Evolutionary conservation across 2,888 invertebrate genomes (phyloP), one percentile per base, ranked within the genome.

Genomic region (Holacanthella duospinosa): DNA sequence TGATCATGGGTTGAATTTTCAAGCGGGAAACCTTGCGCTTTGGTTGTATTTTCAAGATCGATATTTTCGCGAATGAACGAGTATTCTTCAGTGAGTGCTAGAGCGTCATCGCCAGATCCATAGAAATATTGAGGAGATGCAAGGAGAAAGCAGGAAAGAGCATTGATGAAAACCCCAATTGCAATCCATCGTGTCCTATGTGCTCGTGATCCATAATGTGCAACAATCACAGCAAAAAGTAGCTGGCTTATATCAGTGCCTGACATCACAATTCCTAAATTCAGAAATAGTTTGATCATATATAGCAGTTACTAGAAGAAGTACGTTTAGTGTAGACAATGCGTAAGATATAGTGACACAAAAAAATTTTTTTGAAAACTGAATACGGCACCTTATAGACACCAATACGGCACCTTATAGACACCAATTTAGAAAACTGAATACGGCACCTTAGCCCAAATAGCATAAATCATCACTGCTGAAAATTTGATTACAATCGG

Each of bases 171-270:
- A 55, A 84, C 82, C n/a, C 85, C 85, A 67, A 84, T 78, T 3
- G 86, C 85, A 74, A 87, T 85, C 86, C 86, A 86, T 72, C 86
- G 77, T 1, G 88, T 87, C 66, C 86, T 79, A 77, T 86, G 86
- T 44, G 85, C 84, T 74, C 82, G 81, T 66, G 85, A 85, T 24
- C 84, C 85, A 74, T 86, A 86, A 74, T 86, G 86, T 66, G 85
- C 84, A 64, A 87, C 75, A 26, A 84, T 79, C 24, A 84, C 81
- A 1, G 86, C 85, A 29, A 85, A 82, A 69, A 86, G 79, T 63
- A 86, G 78, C 75, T 85, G 85, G 72, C 86, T 86, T 67, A 87
- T 83, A 75, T 87, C 87, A 75, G 87, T 87, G 29, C 87, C 87
- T 64, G 86, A 84, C 56, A 85, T 83, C 70, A 86, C 85, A 68